phyloP scores from a whole-genome alignment of 1,140 invertebrate genomes.

The Monochamus saltuarius region DNA sequence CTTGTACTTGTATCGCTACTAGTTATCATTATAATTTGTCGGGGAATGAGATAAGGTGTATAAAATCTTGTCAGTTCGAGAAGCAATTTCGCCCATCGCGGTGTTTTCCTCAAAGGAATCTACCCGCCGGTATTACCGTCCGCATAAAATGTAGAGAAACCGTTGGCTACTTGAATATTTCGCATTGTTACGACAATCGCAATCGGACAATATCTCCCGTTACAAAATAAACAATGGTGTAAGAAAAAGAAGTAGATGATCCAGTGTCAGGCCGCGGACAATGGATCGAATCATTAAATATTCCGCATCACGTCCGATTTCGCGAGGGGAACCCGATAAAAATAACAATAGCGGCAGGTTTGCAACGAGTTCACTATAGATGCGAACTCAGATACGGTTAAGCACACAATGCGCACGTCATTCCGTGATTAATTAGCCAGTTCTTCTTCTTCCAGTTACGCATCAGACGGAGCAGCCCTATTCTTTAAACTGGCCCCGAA shows the following conservation, averaged over 20 bases:
- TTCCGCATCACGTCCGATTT: slow-evolving; percentile 44
- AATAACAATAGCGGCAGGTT: slow-evolving; percentile 43
- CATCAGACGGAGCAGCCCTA: background rate
- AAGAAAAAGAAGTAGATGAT: slow-evolving; percentile 34
- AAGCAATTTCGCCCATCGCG: too few species aligned
- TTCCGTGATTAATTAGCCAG: slow-evolving; percentile 38
- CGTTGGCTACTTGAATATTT: slow-evolving; percentile 18
- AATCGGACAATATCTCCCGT: slow-evolving; percentile 28
- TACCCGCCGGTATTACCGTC: background rate
- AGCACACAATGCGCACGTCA: slow-evolving; percentile 38
- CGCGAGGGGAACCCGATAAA: slow-evolving; percentile 41
- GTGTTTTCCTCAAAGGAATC: too few species aligned
- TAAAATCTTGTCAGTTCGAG: too few species aligned
- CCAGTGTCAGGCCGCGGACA: slow-evolving; percentile 38
- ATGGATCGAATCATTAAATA: slow-evolving; percentile 44
- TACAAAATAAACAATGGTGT: slow-evolving; percentile 36
- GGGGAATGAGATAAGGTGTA: too few species aligned
- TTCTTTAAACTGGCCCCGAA: slow-evolving; percentile 11
- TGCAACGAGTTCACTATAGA: slow-evolving; percentile 37
- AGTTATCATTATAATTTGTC: too few species aligned
- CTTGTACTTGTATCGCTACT: too few species aligned
- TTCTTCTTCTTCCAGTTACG: slow-evolving; percentile 29
- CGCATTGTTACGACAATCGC: slow-evolving; percentile 13
- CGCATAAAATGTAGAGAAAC: slow-evolving; percentile 18
- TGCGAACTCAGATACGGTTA: slow-evolving; percentile 32